Evolutionary conservation across 2,797 vertebrate species (phyloP).

Genomic region (Microctenopoma stevenorrisi): DNA sequence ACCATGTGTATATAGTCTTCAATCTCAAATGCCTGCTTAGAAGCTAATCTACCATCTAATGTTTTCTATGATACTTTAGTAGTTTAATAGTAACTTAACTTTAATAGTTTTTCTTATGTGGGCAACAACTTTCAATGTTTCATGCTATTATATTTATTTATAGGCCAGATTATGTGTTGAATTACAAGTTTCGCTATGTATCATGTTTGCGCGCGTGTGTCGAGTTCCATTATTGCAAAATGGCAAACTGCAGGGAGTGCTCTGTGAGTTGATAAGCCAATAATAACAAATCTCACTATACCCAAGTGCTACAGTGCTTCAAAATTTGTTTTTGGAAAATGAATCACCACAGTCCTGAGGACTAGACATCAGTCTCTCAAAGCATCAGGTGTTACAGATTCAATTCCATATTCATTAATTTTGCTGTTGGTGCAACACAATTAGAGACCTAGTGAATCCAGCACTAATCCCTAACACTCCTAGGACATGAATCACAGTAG

Average conservation of each 20-base stretch:
- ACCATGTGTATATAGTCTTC: conserved; percentile 71
- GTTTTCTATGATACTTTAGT: conserved; percentile 32
- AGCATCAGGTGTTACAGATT: conserved; percentile 61
- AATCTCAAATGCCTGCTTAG: conserved; percentile 60
- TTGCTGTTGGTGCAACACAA: conserved; percentile 69
- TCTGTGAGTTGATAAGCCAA: conserved; percentile 30
- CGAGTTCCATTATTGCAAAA: conserved; percentile 17
- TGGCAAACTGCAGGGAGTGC: conserved; percentile 20
- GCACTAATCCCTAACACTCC: conserved; percentile 74
- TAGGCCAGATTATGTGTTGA: not conserved
- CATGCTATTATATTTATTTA: conserved; percentile 1
- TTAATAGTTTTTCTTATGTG: not conserved
- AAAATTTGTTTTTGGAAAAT: conserved; percentile 47
- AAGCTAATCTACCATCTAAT: conserved; percentile 69
- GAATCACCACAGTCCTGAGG: conserved; percentile 36
- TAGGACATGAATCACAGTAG: conserved; percentile 70
- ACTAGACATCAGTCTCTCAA: conserved; percentile 37
- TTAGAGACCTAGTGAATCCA: conserved; percentile 68
- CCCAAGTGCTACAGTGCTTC: conserved; percentile 21
- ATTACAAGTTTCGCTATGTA: conserved; percentile 3
- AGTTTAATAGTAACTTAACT: too few species aligned
- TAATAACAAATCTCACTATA: conserved; percentile 53
- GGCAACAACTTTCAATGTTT: not conserved
- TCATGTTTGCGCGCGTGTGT: not conserved
- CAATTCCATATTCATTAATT: conserved; percentile 67